Evolutionary conservation across 2,797 vertebrate genomes (phyloP).

Genomic region (Tympanoctomys barrerae): DNA sequence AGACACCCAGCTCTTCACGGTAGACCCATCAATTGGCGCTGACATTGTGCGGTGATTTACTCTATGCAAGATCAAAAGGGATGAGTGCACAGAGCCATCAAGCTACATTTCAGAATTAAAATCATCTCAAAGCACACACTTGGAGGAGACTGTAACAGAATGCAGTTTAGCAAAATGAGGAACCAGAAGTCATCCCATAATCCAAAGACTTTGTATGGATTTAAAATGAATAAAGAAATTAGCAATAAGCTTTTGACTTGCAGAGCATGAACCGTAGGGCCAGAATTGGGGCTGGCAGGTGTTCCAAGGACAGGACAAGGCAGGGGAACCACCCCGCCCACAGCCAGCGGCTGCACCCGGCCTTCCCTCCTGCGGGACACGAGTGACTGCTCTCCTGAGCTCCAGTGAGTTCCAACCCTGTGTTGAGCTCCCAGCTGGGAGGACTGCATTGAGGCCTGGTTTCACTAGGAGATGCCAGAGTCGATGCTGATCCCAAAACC

Average conservation of each 20-base stretch:
- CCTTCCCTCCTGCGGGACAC: background rate
- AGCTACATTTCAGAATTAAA: slow-evolving; percentile 81
- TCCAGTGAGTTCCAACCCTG: background rate
- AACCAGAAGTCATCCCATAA: slow-evolving; percentile 9
- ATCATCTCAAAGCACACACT: slow-evolving; percentile 77
- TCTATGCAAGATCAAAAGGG: slow-evolving; percentile 85
- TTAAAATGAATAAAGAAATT: slow-evolving; percentile 61
- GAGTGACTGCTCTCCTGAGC: background rate
- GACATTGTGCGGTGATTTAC: slow-evolving; percentile 80
- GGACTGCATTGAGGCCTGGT: background rate
- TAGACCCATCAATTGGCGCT: slow-evolving; percentile 78
- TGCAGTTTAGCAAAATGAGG: slow-evolving; percentile 71
- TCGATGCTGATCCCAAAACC: background rate
- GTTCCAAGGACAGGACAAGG: background rate
- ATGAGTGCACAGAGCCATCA: slow-evolving; percentile 73
- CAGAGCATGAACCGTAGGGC: background rate
- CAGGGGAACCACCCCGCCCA: too few relatives aligned
- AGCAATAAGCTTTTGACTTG: slow-evolving; percentile 1
- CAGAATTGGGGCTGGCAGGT: background rate
- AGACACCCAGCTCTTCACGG: slow-evolving; percentile 76
- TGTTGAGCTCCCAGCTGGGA: background rate
- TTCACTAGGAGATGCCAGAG: background rate
- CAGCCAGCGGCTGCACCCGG: too few relatives aligned
- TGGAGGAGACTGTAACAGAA: slow-evolving; percentile 49
- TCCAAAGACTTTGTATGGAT: background rate